Percentiles rank a stretch among this genome's conserved stretches.
Evolutionary conservation across 2,888 invertebrate genomes (phyloP).

Genomic region (Orchesella flavescens): DNA sequence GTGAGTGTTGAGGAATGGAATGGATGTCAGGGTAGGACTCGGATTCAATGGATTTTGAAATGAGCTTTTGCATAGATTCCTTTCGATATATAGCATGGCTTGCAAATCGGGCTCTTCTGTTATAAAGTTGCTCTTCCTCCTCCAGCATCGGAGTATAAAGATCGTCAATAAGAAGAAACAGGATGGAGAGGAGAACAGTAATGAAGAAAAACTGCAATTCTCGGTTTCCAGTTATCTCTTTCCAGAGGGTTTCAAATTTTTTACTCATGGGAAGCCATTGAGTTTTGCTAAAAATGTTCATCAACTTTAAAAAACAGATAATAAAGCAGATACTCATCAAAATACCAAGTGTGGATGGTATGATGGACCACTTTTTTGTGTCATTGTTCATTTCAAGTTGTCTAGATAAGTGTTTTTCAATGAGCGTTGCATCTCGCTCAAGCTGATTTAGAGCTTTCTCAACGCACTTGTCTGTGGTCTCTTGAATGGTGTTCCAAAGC

Average conservation of each 20-base stretch:
- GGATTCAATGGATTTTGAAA: no score
- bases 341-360: not conserved
- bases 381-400: not conserved
- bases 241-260: no score
- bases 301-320: no score
- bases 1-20: no score
- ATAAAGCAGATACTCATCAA: not conserved
- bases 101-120: slow-evolving; percentile 21
- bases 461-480: slow-evolving; percentile 17
- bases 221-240: no score
- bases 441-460: slow-evolving; percentile 23
- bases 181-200: no score
- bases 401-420: not conserved
- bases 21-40: no score
- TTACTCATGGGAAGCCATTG: not conserved
- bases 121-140: slow-evolving; percentile 4
- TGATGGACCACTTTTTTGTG: not conserved
- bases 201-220: no score
- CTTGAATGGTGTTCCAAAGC: slow-evolving; percentile 37
- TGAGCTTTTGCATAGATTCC: slow-evolving; percentile 17
- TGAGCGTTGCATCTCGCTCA: slow-evolving; percentile 13
- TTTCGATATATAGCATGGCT: slow-evolving; percentile 23
- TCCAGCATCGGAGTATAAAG: not conserved
- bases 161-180: no score
- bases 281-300: no score